These are phyloP conservation scores for Phylloscopus trochilus DNA, from an alignment of 2,113 vertebrate genomes.

Conservation along the genomic window DNA sequence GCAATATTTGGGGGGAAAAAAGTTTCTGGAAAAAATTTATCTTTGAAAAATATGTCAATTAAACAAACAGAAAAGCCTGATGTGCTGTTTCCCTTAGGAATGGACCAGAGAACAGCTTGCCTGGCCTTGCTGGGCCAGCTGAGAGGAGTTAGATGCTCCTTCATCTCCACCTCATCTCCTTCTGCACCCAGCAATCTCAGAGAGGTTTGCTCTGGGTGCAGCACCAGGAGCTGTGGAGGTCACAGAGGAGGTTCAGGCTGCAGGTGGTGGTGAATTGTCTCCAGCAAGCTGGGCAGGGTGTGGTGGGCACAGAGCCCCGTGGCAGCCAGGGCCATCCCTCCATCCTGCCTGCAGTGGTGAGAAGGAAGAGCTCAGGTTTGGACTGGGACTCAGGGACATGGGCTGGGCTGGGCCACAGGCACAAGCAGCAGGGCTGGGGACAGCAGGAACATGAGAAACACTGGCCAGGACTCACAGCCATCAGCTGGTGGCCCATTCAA, in stretches of 20 bases:
- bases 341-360: not conserved
- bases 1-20: accelerated
- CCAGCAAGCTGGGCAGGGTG: not conserved
- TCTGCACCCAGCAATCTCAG: not conserved
- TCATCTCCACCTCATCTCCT: not conserved
- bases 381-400: not conserved
- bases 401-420: slow-evolving; percentile 2
- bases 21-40: not conserved
- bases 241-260: not conserved
- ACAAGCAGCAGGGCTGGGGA: not conserved
- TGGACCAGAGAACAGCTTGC: not conserved
- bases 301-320: not conserved
- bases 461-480: not conserved
- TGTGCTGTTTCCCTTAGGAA: not conserved
- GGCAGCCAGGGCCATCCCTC: not conserved
- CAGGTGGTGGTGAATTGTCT: not conserved
- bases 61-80: not conserved
- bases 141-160: not conserved
- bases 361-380: not conserved
- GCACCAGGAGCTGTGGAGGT: not conserved
- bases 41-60: not conserved
- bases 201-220: not conserved
- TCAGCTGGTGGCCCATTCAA: not conserved
- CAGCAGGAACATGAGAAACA: not conserved
- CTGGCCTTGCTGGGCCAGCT: not conserved